phyloP scores from a whole-genome alignment of 2,113 vertebrate species.

The Oryzias curvinotus region DNA sequence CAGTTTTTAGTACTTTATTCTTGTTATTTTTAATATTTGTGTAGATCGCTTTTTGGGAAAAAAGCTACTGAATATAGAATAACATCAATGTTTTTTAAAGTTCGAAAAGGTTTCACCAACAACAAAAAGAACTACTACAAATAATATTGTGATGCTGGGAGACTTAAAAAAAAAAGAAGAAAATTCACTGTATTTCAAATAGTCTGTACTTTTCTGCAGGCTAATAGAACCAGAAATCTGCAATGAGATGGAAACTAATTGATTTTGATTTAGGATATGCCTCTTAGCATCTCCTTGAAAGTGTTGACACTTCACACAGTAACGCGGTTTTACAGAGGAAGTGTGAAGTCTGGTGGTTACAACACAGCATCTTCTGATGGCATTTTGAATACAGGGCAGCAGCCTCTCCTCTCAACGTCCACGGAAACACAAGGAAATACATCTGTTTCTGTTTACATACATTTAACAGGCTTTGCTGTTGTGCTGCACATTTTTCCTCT shows the following conservation, averaged over 20 bases:
- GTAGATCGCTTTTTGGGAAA: too few relatives aligned
- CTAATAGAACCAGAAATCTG: not conserved
- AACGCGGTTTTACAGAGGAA: too few relatives aligned
- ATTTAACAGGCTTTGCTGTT: not conserved
- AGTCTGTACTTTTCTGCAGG: not conserved
- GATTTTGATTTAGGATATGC: conserved; percentile 27
- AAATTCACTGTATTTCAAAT: too few relatives aligned
- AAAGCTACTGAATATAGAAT: too few relatives aligned
- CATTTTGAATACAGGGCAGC: conserved; percentile 50
- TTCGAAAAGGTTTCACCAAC: too few relatives aligned
- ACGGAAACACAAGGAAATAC: too few relatives aligned
- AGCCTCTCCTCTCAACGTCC: conserved; percentile 7
- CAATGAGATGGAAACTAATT: conserved; percentile 5
- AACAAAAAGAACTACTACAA: too few relatives aligned
- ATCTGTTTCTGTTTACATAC: not conserved
- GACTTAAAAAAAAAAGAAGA: too few relatives aligned
- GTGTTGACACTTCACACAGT: conserved; percentile 6
- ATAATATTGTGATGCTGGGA: too few relatives aligned
- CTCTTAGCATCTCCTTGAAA: conserved; percentile 24
- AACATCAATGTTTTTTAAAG: too few relatives aligned
- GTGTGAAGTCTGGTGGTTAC: conserved; percentile 13
- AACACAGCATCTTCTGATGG: conserved; percentile 52
- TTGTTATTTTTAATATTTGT: too few relatives aligned
- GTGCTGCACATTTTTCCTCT: not conserved
- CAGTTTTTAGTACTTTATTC: too few relatives aligned